phyloP scores from a whole-genome alignment of 2,113 vertebrate species.

The Carlito syrichta region DNA sequence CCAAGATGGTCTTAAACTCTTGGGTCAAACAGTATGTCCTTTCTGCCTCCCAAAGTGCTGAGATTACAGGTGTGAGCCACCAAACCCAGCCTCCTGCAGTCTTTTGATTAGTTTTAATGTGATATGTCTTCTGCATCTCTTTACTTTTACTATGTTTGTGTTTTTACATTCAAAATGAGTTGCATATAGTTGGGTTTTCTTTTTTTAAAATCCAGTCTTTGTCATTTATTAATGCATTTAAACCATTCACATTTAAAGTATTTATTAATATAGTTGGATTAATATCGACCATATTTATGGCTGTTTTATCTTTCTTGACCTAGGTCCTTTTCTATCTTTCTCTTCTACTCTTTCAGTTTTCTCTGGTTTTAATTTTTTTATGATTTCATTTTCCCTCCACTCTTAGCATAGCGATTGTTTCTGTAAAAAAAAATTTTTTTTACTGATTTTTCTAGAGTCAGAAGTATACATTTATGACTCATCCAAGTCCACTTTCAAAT shows the following conservation, averaged over 20 bases:
- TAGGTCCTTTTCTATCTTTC: background rate
- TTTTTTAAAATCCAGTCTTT: background rate
- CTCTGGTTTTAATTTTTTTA: background rate
- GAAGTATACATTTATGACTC: background rate
- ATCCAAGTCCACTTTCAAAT: background rate
- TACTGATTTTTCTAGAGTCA: background rate
- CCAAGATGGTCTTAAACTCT: too few relatives aligned
- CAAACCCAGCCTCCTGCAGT: too few relatives aligned
- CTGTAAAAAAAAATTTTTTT: background rate
- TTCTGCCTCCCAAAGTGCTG: too few relatives aligned
- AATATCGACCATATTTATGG: too few relatives aligned
- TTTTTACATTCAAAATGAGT: background rate
- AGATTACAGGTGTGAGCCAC: too few relatives aligned
- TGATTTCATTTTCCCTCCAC: background rate
- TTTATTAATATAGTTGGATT: background rate
- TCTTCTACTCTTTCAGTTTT: background rate
- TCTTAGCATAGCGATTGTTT: background rate
- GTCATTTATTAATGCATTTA: background rate
- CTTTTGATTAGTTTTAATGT: background rate
- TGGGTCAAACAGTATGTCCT: too few relatives aligned
- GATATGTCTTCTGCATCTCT: background rate
- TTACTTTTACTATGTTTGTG: background rate
- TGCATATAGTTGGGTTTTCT: background rate
- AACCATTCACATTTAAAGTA: background rate
- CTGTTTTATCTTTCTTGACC: background rate